A percentile compares a stretch with the other conserved stretches of the same genome.
These are phyloP conservation scores for Echiichthys vipera DNA, from an alignment of 2,797 vertebrate genomes.

Conservation along the genomic window DNA sequence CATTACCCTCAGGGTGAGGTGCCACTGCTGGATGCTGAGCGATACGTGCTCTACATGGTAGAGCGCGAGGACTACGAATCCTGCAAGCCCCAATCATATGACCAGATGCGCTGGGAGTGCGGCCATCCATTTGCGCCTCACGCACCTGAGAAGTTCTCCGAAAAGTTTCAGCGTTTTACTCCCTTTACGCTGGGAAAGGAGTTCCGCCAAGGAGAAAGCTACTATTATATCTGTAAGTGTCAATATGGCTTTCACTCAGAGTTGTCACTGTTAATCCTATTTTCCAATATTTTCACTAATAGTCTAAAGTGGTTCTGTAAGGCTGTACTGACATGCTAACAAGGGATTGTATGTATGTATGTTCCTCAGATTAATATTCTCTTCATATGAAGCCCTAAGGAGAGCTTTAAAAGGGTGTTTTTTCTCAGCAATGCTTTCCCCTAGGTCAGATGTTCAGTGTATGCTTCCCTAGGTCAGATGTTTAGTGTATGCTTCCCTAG, in stretches of 20 bases:
- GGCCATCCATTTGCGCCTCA: conserved; percentile 89
- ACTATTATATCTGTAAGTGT: conserved; percentile 98
- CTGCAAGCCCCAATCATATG: conserved; percentile 91
- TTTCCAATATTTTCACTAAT: too few species aligned
- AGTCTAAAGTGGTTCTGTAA: too few species aligned
- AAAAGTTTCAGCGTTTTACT: conserved; percentile 96
- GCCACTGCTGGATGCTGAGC: conserved; percentile 85
- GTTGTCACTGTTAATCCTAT: neutral
- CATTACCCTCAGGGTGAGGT: conserved; percentile 90
- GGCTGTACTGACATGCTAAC: too few species aligned
- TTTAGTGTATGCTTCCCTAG: too few species aligned
- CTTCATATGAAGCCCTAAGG: too few species aligned
- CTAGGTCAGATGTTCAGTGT: too few species aligned
- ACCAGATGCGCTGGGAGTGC: conserved; percentile 96
- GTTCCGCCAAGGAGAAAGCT: conserved; percentile 93
- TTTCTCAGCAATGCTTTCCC: too few species aligned
- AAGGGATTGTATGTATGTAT: too few species aligned
- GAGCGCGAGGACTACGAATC: conserved; percentile 86
- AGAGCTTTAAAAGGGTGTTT: too few species aligned
- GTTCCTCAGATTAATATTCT: too few species aligned
- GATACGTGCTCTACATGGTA: conserved; percentile 94
- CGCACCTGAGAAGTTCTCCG: conserved; percentile 92
- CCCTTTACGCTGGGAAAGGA: conserved; percentile 95
- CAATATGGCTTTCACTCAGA: neutral
- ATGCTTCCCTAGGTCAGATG: too few species aligned